These are phyloP conservation scores for Gymnodraco acuticeps DNA, from an alignment of 2,797 vertebrate species.

Conservation along the genomic window DNA sequence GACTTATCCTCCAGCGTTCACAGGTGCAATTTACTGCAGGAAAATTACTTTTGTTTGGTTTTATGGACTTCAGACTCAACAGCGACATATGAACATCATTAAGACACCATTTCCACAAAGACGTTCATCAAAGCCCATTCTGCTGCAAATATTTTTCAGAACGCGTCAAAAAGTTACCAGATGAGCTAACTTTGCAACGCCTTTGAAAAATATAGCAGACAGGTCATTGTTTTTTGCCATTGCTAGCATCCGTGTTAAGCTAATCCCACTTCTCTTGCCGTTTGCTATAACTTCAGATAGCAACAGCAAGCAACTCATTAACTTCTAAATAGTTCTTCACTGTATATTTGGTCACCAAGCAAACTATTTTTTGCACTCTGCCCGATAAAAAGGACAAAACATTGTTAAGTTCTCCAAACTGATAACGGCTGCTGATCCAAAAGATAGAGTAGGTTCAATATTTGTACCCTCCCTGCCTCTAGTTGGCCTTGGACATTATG, in stretches of 20 bases:
- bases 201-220: constrained; percentile 6
- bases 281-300: constrained; percentile 22
- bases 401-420: constrained; percentile 2
- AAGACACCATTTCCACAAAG: background rate
- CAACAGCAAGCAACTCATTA: constrained; percentile 15
- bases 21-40: background rate
- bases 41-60: background rate
- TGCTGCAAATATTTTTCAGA: background rate
- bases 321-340: constrained; percentile 14
- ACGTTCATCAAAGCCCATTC: background rate
- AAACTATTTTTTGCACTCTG: too few relatives aligned
- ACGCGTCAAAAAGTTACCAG: background rate
- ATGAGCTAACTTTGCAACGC: constrained; percentile 11
- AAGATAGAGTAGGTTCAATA: constrained; percentile 22
- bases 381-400: constrained; percentile 25
- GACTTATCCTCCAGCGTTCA: background rate
- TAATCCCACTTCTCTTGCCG: constrained; percentile 12
- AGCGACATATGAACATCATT: background rate
- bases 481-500: background rate
- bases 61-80: background rate
- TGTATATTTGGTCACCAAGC: constrained; percentile 27
- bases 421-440: constrained; percentile 21
- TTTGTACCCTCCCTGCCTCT: background rate
- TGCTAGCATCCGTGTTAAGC: constrained; percentile 11
- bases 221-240: background rate